Evolutionary conservation across 2,888 invertebrate genomes (phyloP).

Genomic region (Biston betularia): DNA sequence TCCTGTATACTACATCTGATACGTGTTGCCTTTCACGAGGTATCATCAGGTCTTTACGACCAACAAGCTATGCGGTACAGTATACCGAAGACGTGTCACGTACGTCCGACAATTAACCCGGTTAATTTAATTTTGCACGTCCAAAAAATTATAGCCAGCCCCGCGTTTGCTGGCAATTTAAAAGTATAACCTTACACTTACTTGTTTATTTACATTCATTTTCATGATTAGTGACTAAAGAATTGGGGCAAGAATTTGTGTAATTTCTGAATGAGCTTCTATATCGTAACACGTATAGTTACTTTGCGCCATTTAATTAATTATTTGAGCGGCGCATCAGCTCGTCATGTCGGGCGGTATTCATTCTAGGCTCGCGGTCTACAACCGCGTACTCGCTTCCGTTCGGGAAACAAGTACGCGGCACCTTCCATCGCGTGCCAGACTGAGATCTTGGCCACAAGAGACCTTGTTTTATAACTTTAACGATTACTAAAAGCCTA

Average conservation of each 20-base stretch:
- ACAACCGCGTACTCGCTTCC: no score
- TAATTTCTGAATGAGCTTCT: not conserved
- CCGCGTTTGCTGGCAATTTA: slow-evolving; percentile 11
- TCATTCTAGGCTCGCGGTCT: no score
- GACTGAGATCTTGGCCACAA: no score
- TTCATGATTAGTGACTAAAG: slow-evolving; percentile 2
- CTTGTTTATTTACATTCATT: not conserved
- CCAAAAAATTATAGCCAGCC: slow-evolving; percentile 9
- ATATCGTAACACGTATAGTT: not conserved
- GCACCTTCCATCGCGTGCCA: no score
- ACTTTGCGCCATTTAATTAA: not conserved
- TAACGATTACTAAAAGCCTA: no score
- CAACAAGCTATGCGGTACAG: slow-evolving; percentile 2
- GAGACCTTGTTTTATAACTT: no score
- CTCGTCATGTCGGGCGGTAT: no score
- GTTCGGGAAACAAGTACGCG: no score
- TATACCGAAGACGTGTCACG: slow-evolving; percentile 8
- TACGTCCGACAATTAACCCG: slow-evolving; percentile 12
- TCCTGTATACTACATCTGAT: not conserved
- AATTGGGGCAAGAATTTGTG: not conserved
- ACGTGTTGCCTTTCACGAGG: slow-evolving; percentile 12
- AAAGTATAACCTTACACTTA: not conserved
- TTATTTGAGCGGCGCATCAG: no score
- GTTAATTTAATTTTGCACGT: slow-evolving; percentile 20
- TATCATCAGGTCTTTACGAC: slow-evolving; percentile 6